These are phyloP conservation scores for Andrena flavipes DNA, from an alignment of 2,888 invertebrate genomes.

Conservation along the genomic window DNA sequence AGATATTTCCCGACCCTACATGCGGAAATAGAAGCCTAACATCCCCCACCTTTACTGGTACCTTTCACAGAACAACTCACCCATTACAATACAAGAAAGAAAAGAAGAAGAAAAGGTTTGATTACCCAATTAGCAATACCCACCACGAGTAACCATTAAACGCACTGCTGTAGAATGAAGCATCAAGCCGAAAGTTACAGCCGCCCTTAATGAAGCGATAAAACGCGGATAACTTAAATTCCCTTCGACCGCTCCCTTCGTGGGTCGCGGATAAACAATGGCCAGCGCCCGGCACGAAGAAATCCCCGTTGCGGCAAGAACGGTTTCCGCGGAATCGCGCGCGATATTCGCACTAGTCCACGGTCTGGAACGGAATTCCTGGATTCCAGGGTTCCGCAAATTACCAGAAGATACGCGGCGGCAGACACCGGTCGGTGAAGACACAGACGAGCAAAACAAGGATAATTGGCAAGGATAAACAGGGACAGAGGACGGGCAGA, in stretches of 20 bases:
- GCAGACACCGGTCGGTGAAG: constrained; percentile 44
- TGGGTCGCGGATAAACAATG: not conserved
- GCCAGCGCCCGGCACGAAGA: not conserved
- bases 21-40: no score
- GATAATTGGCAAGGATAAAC: constrained; percentile 14
- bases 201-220: constrained; percentile 14
- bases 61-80: no score
- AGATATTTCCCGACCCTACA: no score
- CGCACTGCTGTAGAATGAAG: not conserved
- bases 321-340: constrained; percentile 47
- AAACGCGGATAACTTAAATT: constrained; percentile 8
- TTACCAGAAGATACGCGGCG: constrained; percentile 61
- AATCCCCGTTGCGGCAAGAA: constrained; percentile 16
- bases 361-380: constrained; percentile 73
- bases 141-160: not conserved
- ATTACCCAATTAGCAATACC: not conserved
- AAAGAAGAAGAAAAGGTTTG: not conserved
- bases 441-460: constrained; percentile 26
- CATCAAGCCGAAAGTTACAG: not conserved
- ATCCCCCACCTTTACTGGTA: no score
- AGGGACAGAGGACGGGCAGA: not conserved
- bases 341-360: constrained; percentile 46
- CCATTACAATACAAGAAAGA: not conserved
- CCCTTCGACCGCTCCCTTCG: not conserved
- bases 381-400: constrained; percentile 67